These are phyloP conservation scores for Cerceris rybyensis DNA, from an alignment of 2,888 invertebrate genomes.

Conservation along the genomic window DNA sequence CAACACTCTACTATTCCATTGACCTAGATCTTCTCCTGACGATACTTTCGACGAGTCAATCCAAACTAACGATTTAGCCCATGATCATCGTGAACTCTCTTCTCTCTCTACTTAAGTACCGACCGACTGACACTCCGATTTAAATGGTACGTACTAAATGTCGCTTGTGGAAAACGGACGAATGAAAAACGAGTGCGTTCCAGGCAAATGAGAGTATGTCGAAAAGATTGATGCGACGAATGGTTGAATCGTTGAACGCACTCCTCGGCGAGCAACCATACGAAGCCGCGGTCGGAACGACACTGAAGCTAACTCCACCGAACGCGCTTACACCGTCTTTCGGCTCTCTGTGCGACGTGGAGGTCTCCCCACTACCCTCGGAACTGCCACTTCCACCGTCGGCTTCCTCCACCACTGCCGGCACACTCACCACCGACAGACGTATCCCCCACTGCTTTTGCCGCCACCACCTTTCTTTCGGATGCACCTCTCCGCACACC, in stretches of 20 bases:
- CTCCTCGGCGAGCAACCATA: slow-evolving; percentile 60
- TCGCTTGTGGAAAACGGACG: neutral
- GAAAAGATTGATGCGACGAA: neutral
- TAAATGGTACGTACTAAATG: neutral
- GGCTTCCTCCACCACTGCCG: slow-evolving; percentile 35
- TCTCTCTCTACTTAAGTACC: neutral
- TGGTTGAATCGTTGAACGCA: slow-evolving; percentile 16
- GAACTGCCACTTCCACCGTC: slow-evolving; percentile 22
- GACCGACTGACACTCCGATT: neutral
- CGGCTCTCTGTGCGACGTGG: slow-evolving; percentile 69
- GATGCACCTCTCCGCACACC: slow-evolving; percentile 38
- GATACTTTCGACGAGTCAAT: neutral
- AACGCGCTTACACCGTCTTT: slow-evolving; percentile 76
- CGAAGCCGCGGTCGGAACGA: slow-evolving; percentile 77
- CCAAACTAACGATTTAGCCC: slow-evolving; percentile 50
- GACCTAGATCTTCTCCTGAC: slow-evolving; percentile 20
- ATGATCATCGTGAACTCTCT: slow-evolving; percentile 36
- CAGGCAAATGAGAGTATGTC: slow-evolving; percentile 11
- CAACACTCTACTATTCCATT: slow-evolving; percentile 39
- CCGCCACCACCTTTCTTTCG: slow-evolving; percentile 44
- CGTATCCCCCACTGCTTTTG: slow-evolving; percentile 36
- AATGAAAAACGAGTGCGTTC: neutral
- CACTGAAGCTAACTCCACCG: slow-evolving; percentile 75
- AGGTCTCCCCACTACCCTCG: slow-evolving; percentile 57
- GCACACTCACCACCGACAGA: slow-evolving; percentile 42